These are phyloP conservation scores for Damaliscus lunatus DNA, from an alignment of 2,113 vertebrate genomes.

Conservation along the genomic window DNA sequence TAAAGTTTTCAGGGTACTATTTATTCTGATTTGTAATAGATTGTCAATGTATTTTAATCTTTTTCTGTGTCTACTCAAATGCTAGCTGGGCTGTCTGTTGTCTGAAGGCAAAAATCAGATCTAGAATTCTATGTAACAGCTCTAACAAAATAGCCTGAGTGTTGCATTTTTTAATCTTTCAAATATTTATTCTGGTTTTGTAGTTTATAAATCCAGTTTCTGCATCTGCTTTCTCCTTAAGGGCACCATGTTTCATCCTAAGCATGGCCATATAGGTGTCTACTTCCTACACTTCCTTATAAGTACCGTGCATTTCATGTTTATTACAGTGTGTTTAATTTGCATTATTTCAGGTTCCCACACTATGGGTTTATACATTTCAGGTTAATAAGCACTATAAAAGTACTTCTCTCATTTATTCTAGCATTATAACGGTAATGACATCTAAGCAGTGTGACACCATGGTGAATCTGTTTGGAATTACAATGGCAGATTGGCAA, in stretches of 20 bases:
- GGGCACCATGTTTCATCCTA: not conserved
- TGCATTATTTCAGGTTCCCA: not conserved
- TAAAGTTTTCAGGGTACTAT: not conserved
- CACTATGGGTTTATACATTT: not conserved
- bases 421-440: not conserved
- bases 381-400: constrained; percentile 25
- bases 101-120: not conserved
- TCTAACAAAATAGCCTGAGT: not conserved
- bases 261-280: not conserved
- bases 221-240: not conserved
- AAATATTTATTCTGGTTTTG: constrained; percentile 8
- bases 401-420: not conserved
- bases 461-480: not conserved
- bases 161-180: not conserved
- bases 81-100: not conserved
- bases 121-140: not conserved
- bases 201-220: not conserved
- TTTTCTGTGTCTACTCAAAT: not conserved
- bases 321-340: constrained; percentile 28
- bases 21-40: not conserved
- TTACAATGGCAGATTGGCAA: not conserved
- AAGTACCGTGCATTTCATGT: constrained; percentile 23
- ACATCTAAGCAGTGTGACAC: not conserved
- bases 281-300: not conserved
- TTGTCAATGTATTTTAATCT: not conserved